Evolutionary conservation across 2,113 vertebrate species (phyloP).

Genomic region (Empidonax alnorum): DNA sequence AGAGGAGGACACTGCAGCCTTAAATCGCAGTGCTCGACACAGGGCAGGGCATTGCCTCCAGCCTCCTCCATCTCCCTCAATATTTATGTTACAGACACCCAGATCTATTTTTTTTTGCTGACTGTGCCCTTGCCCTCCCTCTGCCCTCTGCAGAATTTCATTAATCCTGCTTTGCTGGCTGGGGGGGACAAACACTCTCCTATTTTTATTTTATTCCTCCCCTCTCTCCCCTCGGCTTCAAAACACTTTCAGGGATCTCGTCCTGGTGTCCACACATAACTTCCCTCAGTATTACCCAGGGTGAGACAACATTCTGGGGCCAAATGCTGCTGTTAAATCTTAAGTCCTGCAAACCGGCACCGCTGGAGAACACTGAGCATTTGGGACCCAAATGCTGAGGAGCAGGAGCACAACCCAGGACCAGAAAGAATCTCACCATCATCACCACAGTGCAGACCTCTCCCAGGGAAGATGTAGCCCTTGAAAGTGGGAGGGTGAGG

Average conservation of each 20-base stretch:
- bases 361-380: fast-evolving
- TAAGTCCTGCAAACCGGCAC: neutral
- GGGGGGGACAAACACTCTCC: neutral
- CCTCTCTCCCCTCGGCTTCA: neutral
- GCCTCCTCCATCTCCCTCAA: neutral
- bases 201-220: slow-evolving; percentile 14
- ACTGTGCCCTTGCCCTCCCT: neutral
- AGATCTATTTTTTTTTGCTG: neutral
- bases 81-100: neutral
- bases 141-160: slow-evolving; percentile 29
- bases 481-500: neutral
- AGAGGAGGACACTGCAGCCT: neutral
- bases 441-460: neutral
- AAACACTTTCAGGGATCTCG: neutral
- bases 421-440: neutral
- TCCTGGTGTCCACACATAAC: neutral
- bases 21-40: neutral
- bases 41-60: neutral
- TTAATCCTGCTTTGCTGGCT: neutral
- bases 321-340: neutral
- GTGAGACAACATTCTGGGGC: neutral
- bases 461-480: neutral
- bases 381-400: neutral
- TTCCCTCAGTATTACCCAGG: fast-evolving
- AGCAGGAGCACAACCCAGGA: neutral